Evolutionary conservation across 2,797 vertebrate species (phyloP).

Genomic region (Bradypodion pumilum): DNA sequence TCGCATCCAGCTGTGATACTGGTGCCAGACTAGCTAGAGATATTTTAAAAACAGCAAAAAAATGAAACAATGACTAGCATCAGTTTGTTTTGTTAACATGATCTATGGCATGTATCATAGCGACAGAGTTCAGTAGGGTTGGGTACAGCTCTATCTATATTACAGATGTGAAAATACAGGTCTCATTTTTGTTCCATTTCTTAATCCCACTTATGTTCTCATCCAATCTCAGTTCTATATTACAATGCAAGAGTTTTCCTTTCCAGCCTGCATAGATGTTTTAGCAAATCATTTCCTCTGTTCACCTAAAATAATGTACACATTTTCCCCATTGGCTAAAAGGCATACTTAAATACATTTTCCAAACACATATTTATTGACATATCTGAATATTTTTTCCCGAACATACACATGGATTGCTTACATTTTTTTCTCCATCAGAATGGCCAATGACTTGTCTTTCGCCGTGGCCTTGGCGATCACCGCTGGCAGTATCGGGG

Average conservation of each 20-base stretch:
- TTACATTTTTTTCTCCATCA: slow-evolving; percentile 40
- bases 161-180: neutral
- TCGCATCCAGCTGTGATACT: slow-evolving; percentile 35
- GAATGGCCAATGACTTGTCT: no score
- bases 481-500: no score
- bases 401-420: neutral
- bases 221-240: neutral
- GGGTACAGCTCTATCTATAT: slow-evolving; percentile 36
- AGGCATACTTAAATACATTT: neutral
- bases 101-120: slow-evolving; percentile 56
- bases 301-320: neutral
- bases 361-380: no score
- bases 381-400: no score
- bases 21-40: slow-evolving; percentile 57
- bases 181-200: neutral
- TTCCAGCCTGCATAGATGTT: neutral
- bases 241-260: neutral
- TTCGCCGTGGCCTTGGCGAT: no score
- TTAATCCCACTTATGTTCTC: neutral
- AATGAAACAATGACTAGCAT: slow-evolving; percentile 57
- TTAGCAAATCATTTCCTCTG: neutral
- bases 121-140: slow-evolving; percentile 57
- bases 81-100: slow-evolving; percentile 59
- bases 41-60: neutral
- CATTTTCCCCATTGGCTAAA: neutral